Conservation (phyloP, 2,797 vertebrate genomes). For the Neosalanx taihuensis region DNA sequence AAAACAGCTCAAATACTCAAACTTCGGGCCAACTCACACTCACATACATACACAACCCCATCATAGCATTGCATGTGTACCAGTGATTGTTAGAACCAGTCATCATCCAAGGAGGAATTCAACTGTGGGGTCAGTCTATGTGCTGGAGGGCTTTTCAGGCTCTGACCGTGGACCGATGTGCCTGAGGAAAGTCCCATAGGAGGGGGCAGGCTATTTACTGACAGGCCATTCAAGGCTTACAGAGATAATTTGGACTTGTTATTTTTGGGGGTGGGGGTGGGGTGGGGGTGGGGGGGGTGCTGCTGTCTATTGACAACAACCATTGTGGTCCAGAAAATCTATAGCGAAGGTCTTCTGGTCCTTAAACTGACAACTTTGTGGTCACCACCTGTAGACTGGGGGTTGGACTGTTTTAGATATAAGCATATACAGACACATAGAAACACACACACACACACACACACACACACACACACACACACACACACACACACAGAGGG, state of each 20-base stretch:
- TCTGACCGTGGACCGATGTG: not conserved
- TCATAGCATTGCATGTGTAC: not conserved
- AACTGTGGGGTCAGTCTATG: conserved; percentile 39
- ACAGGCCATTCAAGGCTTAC: not conserved
- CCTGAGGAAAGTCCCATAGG: not conserved
- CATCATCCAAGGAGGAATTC: no score
- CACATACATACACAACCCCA: no score
- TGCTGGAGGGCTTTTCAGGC: conserved; percentile 16
- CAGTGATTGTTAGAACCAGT: no score
- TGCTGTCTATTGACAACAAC: not conserved
- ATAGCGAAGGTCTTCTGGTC: not conserved
- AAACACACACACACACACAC: conserved; percentile 2
- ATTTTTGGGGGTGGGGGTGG: not conserved
- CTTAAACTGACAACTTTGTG: not conserved
- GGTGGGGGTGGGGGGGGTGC: no score
- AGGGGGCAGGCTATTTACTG: conserved; percentile 1
- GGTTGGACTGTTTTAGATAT: not conserved
- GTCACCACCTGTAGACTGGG: not conserved
- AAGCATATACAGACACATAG: conserved; percentile 8
- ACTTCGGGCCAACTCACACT: not conserved
- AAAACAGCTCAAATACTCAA: conserved; percentile 1
- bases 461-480: conserved; percentile 6
- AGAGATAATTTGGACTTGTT: not conserved
- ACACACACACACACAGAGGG: not conserved
- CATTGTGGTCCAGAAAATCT: not conserved